Evolutionary conservation across 2,888 invertebrate species (phyloP).

Genomic region (Nymphalis polychloros): DNA sequence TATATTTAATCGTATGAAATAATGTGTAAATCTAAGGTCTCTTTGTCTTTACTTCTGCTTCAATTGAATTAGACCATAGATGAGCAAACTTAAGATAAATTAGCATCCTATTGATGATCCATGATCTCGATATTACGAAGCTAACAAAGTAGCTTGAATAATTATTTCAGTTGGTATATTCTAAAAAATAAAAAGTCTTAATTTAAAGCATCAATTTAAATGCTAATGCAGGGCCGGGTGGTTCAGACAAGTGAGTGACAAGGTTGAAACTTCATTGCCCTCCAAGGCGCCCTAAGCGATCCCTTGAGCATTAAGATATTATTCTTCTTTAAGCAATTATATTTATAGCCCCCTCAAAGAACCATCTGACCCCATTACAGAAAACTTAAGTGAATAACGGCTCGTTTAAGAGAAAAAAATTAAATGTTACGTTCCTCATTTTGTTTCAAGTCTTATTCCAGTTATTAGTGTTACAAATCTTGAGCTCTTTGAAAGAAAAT

Average conservation of each 20-base stretch:
- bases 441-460: neutral
- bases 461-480: neutral
- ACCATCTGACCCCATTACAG: conserved; percentile 51
- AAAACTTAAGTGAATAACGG: conserved; percentile 51
- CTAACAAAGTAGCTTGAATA: conserved; percentile 3
- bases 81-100: too few relatives aligned
- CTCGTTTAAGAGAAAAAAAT: conserved; percentile 6
- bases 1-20: too few relatives aligned
- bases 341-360: conserved; percentile 56
- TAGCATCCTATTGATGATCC: too few relatives aligned
- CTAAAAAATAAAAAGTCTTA: conserved; percentile 40
- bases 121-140: neutral
- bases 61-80: too few relatives aligned
- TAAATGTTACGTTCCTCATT: neutral
- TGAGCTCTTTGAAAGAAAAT: neutral
- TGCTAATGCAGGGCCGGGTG: conserved; percentile 62
- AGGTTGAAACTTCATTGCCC: conserved; percentile 57
- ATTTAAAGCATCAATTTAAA: conserved; percentile 67
- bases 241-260: conserved; percentile 71
- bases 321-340: conserved; percentile 65
- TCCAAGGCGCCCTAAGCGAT: conserved; percentile 54
- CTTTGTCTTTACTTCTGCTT: too few relatives aligned
- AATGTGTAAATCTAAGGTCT: too few relatives aligned
- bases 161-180: neutral
- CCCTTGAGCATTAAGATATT: conserved; percentile 66